Percentiles rank a stretch among this genome's conserved stretches.
phyloP scores from a whole-genome alignment of 2,113 vertebrate species.

The Otis tarda region DNA sequence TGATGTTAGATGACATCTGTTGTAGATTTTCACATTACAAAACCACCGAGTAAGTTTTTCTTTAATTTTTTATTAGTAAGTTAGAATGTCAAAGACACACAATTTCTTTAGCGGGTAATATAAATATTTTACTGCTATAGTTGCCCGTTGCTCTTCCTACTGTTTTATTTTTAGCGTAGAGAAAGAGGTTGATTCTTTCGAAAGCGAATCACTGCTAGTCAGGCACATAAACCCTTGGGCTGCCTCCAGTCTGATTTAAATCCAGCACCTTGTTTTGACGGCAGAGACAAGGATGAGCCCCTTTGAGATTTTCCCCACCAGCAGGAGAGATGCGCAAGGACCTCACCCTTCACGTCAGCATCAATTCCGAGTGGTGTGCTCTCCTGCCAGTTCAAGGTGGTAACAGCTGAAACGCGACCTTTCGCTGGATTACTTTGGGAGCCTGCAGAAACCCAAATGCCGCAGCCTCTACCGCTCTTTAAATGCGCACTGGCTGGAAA shows the following conservation, averaged over 20 bases:
- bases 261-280: not conserved
- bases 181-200: not conserved
- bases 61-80: not conserved
- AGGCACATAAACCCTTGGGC: not conserved
- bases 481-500: not conserved
- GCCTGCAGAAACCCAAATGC: not conserved
- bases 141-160: not conserved
- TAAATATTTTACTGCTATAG: not conserved
- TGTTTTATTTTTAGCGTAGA: slow-evolving; percentile 11
- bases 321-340: not conserved
- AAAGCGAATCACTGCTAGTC: not conserved
- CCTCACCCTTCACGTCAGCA: not conserved
- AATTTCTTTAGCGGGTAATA: not conserved
- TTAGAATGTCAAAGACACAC: not conserved
- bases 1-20: not conserved
- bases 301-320: not conserved
- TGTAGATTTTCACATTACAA: slow-evolving; percentile 24
- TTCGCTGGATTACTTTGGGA: not conserved
- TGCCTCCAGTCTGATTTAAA: not conserved
- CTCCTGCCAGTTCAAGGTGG: not conserved
- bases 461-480: not conserved
- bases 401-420: not conserved
- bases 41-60: not conserved
- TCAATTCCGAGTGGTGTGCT: not conserved
- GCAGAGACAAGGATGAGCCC: not conserved